Evolutionary conservation across 2,797 vertebrate species (phyloP), one percentile per base, ranked within the genome.

Genomic region (Pseudochaenichthys georgianus): DNA sequence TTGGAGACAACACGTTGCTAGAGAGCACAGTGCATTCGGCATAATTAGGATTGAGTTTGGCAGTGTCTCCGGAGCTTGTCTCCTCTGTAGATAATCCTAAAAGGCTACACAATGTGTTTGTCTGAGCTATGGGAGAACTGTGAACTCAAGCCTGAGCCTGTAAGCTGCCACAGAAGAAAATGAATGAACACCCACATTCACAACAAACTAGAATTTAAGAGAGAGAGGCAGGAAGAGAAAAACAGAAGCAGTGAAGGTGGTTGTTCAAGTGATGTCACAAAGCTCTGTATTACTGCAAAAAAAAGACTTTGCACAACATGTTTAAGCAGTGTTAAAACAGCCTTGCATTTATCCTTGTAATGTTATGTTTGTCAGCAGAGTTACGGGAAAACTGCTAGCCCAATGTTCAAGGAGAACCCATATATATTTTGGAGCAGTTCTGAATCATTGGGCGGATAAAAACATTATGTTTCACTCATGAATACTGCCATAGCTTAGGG

Each of bases 31-130:
- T 46, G 72, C 78, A 52, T 78, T 79, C 57, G n/a, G 57, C 53
- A 53, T 89, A 88, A 90, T 91, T 89, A 87, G 86, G 81, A 71
- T 87, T 88, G 83, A 76, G 82, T 86, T 89, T 89, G 87, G 81
- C 82, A 68, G 74, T 23, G 85, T 89, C 72, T 84, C 75, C 77
- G 65, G 79, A 85, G 87, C 80, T 62, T 59, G 78, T 85, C 70
- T 69, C 83, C 80, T 77, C 62, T 81, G 77, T 74, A 87, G 88
- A 85, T 90, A 92, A 92, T 90, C 90, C 88, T 75, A 80, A 86
- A 86, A 89, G 77, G 80, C 81, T 62, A 70, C 84, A 84, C 89
- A 87, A 82, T 87, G 84, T 84, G 84, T 88, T 89, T 87, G 85
- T 86, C 78, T 87, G 88, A 89, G 88, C 87, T 65, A 64, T 69